Evolutionary conservation across 2,888 invertebrate genomes (phyloP).

Genomic region (Cryptus armator): DNA sequence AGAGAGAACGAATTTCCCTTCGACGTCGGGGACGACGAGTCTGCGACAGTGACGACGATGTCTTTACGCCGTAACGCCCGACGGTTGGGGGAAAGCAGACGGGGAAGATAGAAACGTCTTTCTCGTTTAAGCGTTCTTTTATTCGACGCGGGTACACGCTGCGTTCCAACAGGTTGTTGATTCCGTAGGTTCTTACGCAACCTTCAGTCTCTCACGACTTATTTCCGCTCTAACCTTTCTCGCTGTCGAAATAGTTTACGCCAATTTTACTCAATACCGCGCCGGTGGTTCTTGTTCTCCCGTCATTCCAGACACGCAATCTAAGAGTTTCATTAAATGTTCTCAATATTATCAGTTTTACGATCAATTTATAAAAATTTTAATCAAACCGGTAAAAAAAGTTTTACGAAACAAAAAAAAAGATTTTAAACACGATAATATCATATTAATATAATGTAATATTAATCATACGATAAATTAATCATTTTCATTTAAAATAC

Average conservation of each 20-base stretch:
- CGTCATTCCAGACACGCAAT: not conserved
- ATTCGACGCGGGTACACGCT: conserved; percentile 10
- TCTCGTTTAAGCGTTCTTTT: conserved; percentile 52
- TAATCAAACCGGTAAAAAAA: not conserved
- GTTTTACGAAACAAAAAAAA: not conserved
- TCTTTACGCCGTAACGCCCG: conserved; percentile 1
- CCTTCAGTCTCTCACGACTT: not conserved
- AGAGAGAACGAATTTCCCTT: not conserved
- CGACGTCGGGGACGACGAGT: not conserved
- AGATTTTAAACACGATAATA: not conserved
- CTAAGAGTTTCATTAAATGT: not conserved
- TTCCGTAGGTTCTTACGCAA: conserved; percentile 33
- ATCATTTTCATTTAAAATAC: not conserved
- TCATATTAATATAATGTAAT: not conserved
- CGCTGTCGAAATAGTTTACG: not conserved
- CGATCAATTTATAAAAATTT: not conserved
- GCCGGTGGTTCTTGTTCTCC: not conserved
- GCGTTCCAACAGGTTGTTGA: conserved; percentile 68
- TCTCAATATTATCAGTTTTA: not conserved
- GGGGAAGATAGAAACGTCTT: conserved; percentile 40
- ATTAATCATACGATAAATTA: no score
- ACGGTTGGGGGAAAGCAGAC: not conserved
- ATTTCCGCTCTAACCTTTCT: conserved; percentile 2
- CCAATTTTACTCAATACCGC: not conserved
- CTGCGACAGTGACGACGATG: conserved; percentile 4